Evolutionary conservation across 2,113 vertebrate genomes (phyloP).

Genomic region (Candoia aspera): DNA sequence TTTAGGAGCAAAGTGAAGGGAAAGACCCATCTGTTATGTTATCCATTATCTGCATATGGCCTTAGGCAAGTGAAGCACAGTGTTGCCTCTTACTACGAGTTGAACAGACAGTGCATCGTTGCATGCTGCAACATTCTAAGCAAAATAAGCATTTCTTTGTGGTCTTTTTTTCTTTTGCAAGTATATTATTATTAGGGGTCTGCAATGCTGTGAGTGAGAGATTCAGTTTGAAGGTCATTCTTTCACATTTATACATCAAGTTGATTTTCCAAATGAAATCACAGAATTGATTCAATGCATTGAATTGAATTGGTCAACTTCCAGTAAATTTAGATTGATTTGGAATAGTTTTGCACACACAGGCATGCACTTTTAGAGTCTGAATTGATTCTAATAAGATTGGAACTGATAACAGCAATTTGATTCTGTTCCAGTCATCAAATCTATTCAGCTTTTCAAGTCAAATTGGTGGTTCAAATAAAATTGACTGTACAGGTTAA

Average conservation of each 20-base stretch:
- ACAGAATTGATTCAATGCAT: background rate
- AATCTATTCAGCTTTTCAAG: background rate
- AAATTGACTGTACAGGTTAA: background rate
- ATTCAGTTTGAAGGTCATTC: background rate
- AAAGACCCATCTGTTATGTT: slow-evolving; percentile 65
- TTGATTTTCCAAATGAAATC: background rate
- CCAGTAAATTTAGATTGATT: background rate
- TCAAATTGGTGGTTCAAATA: background rate
- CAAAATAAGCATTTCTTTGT: background rate
- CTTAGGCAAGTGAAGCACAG: slow-evolving; percentile 59
- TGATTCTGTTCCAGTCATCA: background rate
- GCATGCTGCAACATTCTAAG: background rate
- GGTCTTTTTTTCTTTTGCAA: background rate
- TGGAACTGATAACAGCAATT: background rate
- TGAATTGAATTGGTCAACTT: background rate
- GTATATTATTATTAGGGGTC: background rate
- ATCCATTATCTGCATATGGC: slow-evolving; percentile 66
- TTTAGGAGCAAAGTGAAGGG: slow-evolving; percentile 64
- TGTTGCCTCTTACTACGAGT: slow-evolving; percentile 46
- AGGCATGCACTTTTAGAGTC: background rate
- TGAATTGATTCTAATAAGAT: background rate
- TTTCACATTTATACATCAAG: background rate
- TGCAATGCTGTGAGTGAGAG: background rate
- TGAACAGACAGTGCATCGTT: slow-evolving; percentile 5
- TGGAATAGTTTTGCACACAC: background rate